These are phyloP conservation scores for Caenorhabditis angaria DNA, from an alignment of 2,888 invertebrate genomes.

Conservation along the genomic window DNA sequence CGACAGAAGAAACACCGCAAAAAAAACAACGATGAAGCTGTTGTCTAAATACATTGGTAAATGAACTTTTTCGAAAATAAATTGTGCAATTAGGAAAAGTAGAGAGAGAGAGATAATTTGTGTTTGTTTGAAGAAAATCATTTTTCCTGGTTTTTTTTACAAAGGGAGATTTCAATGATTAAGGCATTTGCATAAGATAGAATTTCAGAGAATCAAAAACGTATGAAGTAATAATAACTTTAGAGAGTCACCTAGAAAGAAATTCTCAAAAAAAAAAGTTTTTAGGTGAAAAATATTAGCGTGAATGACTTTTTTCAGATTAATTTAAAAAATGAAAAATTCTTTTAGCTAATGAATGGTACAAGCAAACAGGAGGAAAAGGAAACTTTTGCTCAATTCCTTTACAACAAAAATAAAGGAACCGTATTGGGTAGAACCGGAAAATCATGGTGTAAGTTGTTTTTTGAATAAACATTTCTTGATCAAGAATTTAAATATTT, in stretches of 20 bases:
- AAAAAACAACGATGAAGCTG: not conserved
- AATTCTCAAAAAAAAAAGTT: slow-evolving; percentile 10
- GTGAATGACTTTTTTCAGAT: not conserved
- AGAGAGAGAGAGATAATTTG: no score
- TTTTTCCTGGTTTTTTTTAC: no score
- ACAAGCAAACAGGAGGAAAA: slow-evolving; percentile 47
- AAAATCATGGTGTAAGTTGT: slow-evolving; percentile 68
- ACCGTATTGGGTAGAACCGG: slow-evolving; percentile 68
- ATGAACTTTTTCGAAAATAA: no score
- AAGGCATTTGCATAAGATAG: not conserved
- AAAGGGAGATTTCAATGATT: no score
- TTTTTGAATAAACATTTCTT: not conserved
- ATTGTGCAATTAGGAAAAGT: no score
- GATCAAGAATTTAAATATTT: no score
- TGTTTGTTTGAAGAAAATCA: no score
- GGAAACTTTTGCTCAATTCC: slow-evolving; percentile 60
- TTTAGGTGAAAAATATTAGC: not conserved
- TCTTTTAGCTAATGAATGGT: slow-evolving; percentile 70
- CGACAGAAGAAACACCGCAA: no score
- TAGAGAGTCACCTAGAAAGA: not conserved
- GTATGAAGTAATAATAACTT: not conserved
- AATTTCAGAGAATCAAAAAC: not conserved
- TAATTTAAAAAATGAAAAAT: not conserved
- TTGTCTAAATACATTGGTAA: no score
- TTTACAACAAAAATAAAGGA: slow-evolving; percentile 68